A percentile compares a stretch with the other conserved stretches of the same genome.
Evolutionary conservation across 2,888 invertebrate genomes (phyloP).

Genomic region (Beris chalybata): DNA sequence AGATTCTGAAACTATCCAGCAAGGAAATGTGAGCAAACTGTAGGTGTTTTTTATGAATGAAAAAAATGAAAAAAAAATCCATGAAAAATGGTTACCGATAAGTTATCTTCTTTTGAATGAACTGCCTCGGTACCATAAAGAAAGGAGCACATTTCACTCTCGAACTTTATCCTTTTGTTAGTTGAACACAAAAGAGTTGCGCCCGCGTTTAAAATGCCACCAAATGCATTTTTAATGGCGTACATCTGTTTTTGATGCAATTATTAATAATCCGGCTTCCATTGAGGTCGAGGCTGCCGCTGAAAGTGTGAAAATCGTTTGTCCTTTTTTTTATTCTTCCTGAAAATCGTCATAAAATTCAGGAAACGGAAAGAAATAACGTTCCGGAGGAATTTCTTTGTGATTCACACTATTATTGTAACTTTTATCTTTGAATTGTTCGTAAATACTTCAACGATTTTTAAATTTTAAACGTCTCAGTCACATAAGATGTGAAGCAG

Average conservation of each 20-base stretch:
- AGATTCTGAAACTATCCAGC: no score
- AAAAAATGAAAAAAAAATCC: background rate
- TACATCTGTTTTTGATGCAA: slow-evolving; percentile 32
- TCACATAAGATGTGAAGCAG: no score
- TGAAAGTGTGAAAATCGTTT: slow-evolving; percentile 15
- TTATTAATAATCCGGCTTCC: slow-evolving; percentile 28
- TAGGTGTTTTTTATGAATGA: no score
- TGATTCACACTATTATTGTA: no score
- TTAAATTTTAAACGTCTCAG: no score
- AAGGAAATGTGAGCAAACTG: no score
- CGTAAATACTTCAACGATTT: no score
- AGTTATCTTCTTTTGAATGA: slow-evolving; percentile 14
- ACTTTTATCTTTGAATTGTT: no score
- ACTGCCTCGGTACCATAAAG: background rate
- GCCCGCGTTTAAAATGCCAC: slow-evolving; percentile 13
- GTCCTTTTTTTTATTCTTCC: no score
- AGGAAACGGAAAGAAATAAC: no score
- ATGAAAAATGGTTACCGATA: slow-evolving; percentile 13
- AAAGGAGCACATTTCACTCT: slow-evolving; percentile 6
- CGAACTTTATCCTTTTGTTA: slow-evolving; percentile 22
- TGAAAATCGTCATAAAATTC: no score
- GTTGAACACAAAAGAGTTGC: slow-evolving; percentile 3
- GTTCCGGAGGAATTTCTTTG: no score
- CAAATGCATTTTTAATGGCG: slow-evolving; percentile 36
- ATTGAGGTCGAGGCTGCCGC: slow-evolving; percentile 4